phyloP scores from a whole-genome alignment of 2,888 invertebrate genomes.

The Exocentrus adspersus region DNA sequence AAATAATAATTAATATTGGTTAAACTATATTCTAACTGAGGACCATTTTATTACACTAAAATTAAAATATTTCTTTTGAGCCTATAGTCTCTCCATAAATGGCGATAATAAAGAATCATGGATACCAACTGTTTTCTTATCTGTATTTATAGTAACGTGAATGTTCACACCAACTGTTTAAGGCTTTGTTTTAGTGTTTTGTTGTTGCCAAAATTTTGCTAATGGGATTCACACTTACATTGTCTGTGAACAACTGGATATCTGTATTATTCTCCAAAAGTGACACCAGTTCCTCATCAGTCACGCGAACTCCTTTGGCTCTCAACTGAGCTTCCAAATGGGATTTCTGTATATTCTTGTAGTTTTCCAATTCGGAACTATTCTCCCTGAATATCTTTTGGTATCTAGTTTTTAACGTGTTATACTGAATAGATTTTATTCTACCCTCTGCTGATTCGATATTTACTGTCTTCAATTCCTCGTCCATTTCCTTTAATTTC shows the following conservation, averaged over 20 bases:
- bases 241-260: constrained; percentile 65
- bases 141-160: too few species aligned
- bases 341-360: constrained; percentile 66
- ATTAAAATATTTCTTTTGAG: too few species aligned
- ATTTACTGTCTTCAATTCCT: constrained; percentile 43
- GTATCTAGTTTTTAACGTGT: constrained; percentile 64
- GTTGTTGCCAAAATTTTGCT: too few species aligned
- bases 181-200: too few species aligned
- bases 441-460: constrained; percentile 53
- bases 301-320: constrained; percentile 59
- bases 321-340: constrained; percentile 69
- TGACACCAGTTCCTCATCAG: constrained; percentile 61
- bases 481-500: constrained; percentile 52
- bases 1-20: too few species aligned
- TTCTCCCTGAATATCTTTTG: constrained; percentile 67
- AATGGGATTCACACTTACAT: too few species aligned
- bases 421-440: constrained; percentile 66
- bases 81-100: too few species aligned
- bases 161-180: too few species aligned
- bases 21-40: too few species aligned
- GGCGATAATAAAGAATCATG: too few species aligned
- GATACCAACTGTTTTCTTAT: too few species aligned
- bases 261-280: constrained; percentile 62
- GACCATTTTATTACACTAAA: too few species aligned
- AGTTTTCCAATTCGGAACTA: constrained; percentile 66